Evolutionary conservation across 2,888 invertebrate genomes (phyloP).

Genomic region (Lycocerus yunnanus): DNA sequence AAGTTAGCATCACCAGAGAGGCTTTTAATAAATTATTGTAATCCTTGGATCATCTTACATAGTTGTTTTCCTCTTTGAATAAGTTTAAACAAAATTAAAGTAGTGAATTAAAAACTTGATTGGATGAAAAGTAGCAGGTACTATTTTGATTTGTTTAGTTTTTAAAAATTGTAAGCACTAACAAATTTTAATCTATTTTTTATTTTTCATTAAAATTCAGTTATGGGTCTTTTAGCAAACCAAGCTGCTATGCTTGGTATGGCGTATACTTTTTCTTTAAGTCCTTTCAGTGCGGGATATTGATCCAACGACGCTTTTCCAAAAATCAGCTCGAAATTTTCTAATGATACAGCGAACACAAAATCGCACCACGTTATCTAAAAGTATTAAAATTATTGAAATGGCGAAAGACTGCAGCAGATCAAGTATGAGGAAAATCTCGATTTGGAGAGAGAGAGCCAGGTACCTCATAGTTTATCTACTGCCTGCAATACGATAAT

Average conservation of each 20-base stretch:
- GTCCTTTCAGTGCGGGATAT: slow-evolving; percentile 59
- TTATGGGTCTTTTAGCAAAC: slow-evolving; percentile 62
- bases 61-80: too few species aligned
- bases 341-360: slow-evolving; percentile 61
- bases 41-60: too few species aligned
- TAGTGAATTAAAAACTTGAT: too few species aligned
- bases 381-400: slow-evolving; percentile 34
- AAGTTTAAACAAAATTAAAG: too few species aligned
- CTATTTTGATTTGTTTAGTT: too few species aligned
- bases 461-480: too few species aligned
- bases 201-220: slow-evolving; percentile 45
- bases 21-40: too few species aligned
- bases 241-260: slow-evolving; percentile 62
- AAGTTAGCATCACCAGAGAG: too few species aligned
- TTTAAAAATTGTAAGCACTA: not conserved
- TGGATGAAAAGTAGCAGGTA: too few species aligned
- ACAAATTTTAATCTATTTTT: not conserved
- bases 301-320: slow-evolving; percentile 59
- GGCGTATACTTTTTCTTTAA: slow-evolving; percentile 59
- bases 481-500: too few species aligned
- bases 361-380: slow-evolving; percentile 67
- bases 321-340: slow-evolving; percentile 61
- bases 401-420: not conserved
- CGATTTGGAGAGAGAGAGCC: too few species aligned
- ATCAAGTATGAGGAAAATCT: too few species aligned